phyloP scores from a whole-genome alignment of 2,113 vertebrate genomes.

The Odobenus rosmarus region DNA sequence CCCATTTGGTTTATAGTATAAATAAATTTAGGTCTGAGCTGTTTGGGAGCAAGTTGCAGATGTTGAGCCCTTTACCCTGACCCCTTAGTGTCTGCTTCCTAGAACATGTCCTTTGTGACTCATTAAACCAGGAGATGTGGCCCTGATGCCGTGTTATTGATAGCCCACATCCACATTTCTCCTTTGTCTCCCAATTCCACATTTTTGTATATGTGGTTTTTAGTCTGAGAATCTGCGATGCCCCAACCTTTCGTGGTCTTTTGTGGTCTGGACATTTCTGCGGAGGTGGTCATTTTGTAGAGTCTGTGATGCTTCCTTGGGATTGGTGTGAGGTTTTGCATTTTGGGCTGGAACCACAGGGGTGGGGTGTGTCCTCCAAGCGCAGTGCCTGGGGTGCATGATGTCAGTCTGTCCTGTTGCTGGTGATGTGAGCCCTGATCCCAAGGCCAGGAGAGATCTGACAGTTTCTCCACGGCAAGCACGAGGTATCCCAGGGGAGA shows the following conservation, averaged over 20 bases:
- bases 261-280: background rate
- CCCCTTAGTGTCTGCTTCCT: background rate
- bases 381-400: rapidly evolving
- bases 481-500: background rate
- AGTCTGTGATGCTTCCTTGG: background rate
- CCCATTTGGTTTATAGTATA: background rate
- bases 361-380: background rate
- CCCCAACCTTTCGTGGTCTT: background rate
- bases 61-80: rapidly evolving
- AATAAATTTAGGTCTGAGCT: too few species aligned
- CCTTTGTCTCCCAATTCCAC: background rate
- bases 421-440: background rate
- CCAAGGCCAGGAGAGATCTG: background rate
- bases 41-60: background rate
- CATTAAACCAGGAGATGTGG: background rate
- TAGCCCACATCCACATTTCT: too few species aligned
- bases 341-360: background rate
- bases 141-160: rapidly evolving
- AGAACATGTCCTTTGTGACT: background rate
- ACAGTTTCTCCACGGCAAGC: rapidly evolving
- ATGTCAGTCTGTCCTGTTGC: background rate
- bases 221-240: background rate
- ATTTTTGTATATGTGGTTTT: rapidly evolving
- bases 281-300: too few species aligned
- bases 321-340: background rate